Evolutionary conservation across 2,797 vertebrate genomes (phyloP).

Genomic region (Brachymystax lenok): DNA sequence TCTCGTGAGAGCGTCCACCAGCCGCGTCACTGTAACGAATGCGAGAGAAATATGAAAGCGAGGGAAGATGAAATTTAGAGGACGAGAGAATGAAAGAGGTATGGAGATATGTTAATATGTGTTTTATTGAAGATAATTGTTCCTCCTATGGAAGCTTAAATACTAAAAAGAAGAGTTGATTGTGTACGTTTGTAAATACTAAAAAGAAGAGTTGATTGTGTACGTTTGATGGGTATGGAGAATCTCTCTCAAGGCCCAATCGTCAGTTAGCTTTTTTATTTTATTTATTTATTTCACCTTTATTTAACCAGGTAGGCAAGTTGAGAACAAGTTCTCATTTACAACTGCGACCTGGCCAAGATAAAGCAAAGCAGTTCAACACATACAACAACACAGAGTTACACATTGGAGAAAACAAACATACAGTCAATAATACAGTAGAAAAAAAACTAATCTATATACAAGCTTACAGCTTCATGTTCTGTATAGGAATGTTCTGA

Average conservation of each 20-base stretch:
- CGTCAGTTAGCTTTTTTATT: no score
- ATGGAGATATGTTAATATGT: conserved; percentile 53
- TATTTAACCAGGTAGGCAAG: no score
- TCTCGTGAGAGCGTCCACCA: conserved; percentile 50
- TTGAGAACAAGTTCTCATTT: no score
- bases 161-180: conserved; percentile 56
- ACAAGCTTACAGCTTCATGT: neutral
- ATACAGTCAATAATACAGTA: no score
- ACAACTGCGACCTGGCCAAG: no score
- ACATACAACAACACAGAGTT: no score
- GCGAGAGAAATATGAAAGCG: conserved; percentile 64
- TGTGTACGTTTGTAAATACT: conserved; percentile 57
- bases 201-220: conserved; percentile 62
- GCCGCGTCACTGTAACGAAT: conserved; percentile 63
- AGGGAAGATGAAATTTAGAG: conserved; percentile 57
- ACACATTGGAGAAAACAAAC: no score
- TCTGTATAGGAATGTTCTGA: neutral
- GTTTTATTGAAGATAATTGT: conserved; percentile 51
- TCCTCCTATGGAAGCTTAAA: conserved; percentile 37
- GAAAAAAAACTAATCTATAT: no score
- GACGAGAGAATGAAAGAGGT: conserved; percentile 46
- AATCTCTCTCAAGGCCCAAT: conserved; percentile 55
- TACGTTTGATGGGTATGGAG: conserved; percentile 58
- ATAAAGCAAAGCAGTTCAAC: no score
- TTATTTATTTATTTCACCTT: no score